These are phyloP conservation scores for Asarcornis scutulata DNA, from an alignment of 2,113 vertebrate species.

Conservation along the genomic window DNA sequence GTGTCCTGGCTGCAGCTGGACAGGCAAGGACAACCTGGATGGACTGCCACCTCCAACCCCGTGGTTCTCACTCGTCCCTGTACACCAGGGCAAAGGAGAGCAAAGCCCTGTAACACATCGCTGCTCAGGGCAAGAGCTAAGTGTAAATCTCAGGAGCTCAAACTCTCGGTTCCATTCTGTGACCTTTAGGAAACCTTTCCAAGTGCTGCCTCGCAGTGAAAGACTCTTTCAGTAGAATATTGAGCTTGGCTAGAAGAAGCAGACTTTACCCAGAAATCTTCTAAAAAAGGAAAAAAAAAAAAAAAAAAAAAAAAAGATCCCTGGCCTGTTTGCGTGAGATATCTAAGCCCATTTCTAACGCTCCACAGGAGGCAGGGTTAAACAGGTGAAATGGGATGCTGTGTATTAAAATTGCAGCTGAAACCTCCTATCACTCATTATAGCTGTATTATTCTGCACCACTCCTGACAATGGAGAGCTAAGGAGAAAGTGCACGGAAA, in stretches of 20 bases:
- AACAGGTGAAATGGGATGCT: background rate
- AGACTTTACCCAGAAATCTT: conserved; percentile 1
- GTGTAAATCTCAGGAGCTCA: background rate
- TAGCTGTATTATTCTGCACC: background rate
- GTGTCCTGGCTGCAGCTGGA: background rate
- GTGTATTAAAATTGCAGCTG: background rate
- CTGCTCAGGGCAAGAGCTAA: background rate
- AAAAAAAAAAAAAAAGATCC: background rate
- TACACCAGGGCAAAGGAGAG: background rate
- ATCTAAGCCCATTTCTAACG: background rate
- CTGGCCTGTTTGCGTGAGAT: background rate
- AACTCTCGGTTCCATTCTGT: background rate
- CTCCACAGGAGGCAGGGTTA: background rate
- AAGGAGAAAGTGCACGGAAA: background rate
- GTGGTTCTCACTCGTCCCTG: fast-evolving
- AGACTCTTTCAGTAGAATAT: background rate
- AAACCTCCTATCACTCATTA: background rate
- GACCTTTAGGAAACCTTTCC: conserved; percentile 11
- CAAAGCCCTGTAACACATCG: background rate
- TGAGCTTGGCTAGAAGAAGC: background rate
- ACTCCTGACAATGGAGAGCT: background rate
- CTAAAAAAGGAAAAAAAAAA: background rate
- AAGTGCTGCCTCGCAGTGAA: background rate
- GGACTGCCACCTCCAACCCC: background rate
- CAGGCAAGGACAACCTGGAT: fast-evolving